Evolutionary conservation across 2,113 vertebrate genomes (phyloP).

Genomic region (Mirounga angustirostris): DNA sequence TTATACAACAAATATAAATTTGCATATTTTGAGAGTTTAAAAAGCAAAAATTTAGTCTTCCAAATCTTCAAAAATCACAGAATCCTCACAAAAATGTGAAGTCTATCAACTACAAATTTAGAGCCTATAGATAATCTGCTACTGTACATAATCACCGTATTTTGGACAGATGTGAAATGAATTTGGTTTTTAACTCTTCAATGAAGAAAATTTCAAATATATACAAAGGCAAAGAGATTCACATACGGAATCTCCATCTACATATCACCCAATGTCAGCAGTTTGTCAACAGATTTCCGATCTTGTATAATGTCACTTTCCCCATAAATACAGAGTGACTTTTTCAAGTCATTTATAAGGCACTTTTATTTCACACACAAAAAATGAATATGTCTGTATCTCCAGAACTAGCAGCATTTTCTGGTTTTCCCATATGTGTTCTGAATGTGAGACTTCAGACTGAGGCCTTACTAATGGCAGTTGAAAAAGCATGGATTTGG

Average conservation of each 20-base stretch:
- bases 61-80: not conserved
- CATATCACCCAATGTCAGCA: not conserved
- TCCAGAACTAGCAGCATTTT: not conserved
- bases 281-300: not conserved
- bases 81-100: not conserved
- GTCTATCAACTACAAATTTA: not conserved
- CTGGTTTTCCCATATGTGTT: not conserved
- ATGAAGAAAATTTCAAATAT: not conserved
- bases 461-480: not conserved
- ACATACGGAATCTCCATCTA: not conserved
- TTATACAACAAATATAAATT: not conserved
- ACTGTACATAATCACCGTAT: not conserved
- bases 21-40: not conserved
- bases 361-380: not conserved
- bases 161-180: not conserved
- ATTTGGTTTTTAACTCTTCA: constrained; percentile 2
- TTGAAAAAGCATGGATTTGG: not conserved
- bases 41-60: not conserved
- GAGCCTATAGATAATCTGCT: not conserved
- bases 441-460: not conserved
- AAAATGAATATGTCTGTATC: not conserved
- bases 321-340: not conserved
- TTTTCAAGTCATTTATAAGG: not conserved
- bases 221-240: not conserved
- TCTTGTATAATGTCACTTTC: not conserved